phyloP scores from a whole-genome alignment of 2,113 vertebrate species.

The Brachyhypopomus occidentalis region DNA sequence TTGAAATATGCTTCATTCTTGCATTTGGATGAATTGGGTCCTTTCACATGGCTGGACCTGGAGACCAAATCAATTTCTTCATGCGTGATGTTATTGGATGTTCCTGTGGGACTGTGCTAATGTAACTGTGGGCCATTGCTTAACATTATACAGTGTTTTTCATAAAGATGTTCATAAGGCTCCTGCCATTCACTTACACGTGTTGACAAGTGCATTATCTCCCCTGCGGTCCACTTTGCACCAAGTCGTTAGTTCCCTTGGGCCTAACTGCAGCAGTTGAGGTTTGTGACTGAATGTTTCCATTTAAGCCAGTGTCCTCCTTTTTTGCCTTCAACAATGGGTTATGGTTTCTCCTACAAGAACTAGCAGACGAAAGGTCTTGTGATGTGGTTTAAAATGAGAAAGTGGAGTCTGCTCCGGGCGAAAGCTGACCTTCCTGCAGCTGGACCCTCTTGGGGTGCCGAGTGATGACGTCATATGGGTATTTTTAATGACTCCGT shows the following conservation, averaged over 20 bases:
- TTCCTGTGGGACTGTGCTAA: background rate
- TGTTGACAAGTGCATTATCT: background rate
- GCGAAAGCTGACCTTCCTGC: background rate
- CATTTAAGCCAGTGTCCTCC: conserved; percentile 10
- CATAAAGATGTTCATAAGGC: too few species aligned
- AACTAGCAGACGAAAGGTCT: conserved; percentile 6
- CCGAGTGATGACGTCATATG: too few species aligned
- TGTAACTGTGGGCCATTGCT: background rate
- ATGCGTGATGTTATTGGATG: background rate
- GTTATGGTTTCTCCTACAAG: conserved; percentile 19
- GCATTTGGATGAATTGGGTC: background rate
- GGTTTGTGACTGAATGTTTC: conserved; percentile 21
- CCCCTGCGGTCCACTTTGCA: background rate
- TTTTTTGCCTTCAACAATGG: background rate
- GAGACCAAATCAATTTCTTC: background rate
- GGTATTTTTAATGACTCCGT: background rate
- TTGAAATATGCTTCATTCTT: background rate
- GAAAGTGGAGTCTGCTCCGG: background rate
- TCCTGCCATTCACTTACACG: too few species aligned
- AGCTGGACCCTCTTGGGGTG: background rate
- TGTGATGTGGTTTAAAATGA: background rate
- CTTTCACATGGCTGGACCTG: background rate
- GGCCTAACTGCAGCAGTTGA: background rate
- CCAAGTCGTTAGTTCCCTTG: background rate
- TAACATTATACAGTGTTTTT: background rate